A percentile compares a stretch with the other conserved stretches of the same genome.
Conservation (phyloP, 2,888 invertebrate genomes). For the Mongoloraphidia duomilia region DNA sequence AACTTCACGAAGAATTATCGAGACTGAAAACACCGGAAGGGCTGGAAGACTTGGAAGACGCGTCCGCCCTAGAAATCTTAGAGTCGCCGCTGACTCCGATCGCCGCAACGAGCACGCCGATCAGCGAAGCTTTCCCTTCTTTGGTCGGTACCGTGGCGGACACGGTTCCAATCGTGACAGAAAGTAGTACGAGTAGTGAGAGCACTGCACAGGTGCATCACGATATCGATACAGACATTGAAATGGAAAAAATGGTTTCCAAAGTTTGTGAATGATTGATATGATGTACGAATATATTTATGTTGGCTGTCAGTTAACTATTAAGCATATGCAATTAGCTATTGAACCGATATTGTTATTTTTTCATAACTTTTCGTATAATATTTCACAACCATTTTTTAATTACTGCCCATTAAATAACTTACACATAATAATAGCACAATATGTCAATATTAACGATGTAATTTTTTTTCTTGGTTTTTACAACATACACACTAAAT, state of each 20-base stretch:
- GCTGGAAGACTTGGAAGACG: slow-evolving; percentile 54
- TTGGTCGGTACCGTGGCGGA: slow-evolving; percentile 16
- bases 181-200: slow-evolving; percentile 21
- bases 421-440: too few relatives aligned
- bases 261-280: slow-evolving; percentile 45
- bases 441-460: too few relatives aligned
- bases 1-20: slow-evolving; percentile 71
- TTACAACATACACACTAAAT: too few relatives aligned
- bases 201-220: slow-evolving; percentile 19
- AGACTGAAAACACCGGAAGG: slow-evolving; percentile 70
- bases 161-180: slow-evolving; percentile 20
- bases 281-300: neutral
- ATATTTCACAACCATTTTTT: too few relatives aligned
- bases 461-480: too few relatives aligned
- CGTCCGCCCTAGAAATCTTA: slow-evolving; percentile 21
- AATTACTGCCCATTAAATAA: too few relatives aligned
- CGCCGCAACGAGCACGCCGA: slow-evolving; percentile 6
- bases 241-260: slow-evolving; percentile 65
- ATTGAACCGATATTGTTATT: too few relatives aligned
- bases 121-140: slow-evolving; percentile 7
- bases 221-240: slow-evolving; percentile 49
- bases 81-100: slow-evolving; percentile 15
- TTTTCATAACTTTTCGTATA: too few relatives aligned
- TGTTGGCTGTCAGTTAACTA: neutral
- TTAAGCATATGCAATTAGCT: too few relatives aligned